A percentile compares a stretch with the other conserved stretches of the same genome.
phyloP scores from a whole-genome alignment of 1,140 invertebrate genomes.

The Apis florea region DNA sequence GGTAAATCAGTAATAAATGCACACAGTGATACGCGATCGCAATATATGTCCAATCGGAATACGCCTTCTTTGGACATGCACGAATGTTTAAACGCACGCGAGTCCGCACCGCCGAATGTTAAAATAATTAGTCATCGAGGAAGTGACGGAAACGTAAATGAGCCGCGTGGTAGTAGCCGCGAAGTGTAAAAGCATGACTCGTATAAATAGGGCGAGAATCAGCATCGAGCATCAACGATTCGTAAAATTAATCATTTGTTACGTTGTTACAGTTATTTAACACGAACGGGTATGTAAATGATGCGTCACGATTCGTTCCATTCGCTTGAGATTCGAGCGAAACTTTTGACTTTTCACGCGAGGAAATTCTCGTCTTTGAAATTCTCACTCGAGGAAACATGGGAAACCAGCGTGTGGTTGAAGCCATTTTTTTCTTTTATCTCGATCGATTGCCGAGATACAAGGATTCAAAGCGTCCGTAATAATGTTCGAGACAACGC shows the following conservation, averaged over 20 bases:
- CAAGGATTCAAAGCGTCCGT: no score
- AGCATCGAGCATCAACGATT: background rate
- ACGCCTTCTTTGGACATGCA: background rate
- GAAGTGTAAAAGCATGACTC: background rate
- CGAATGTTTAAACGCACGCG: background rate
- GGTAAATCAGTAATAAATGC: background rate
- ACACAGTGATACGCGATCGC: background rate
- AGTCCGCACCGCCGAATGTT: background rate
- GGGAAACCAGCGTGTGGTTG: no score
- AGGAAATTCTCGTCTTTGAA: no score
- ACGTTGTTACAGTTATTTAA: background rate
- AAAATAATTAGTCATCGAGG: slow-evolving; percentile 25
- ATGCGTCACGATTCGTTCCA: no score
- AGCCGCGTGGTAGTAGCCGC: background rate
- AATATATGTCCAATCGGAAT: background rate
- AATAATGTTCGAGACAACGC: no score
- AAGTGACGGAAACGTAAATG: background rate
- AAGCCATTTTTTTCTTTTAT: no score
- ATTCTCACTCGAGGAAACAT: no score
- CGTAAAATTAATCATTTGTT: background rate
- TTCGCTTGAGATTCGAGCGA: no score
- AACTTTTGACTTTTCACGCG: no score
- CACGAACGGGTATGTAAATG: no score
- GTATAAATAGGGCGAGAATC: background rate
- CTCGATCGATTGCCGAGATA: no score